These are phyloP conservation scores for Lepidochitona cinerea DNA, from an alignment of 2,888 invertebrate genomes.

Conservation along the genomic window DNA sequence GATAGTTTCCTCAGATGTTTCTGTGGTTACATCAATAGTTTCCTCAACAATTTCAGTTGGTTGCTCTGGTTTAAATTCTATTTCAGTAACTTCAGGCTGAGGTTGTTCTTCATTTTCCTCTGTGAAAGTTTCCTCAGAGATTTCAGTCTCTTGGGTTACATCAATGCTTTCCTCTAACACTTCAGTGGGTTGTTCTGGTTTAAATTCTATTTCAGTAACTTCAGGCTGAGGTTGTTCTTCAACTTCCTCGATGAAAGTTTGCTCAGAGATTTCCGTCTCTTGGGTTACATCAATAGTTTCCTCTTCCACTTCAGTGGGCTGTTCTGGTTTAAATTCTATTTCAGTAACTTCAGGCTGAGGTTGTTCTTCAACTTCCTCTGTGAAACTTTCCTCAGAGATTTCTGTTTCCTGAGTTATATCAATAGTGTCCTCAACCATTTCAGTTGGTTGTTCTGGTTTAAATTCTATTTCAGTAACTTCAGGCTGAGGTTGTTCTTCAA, in stretches of 20 bases:
- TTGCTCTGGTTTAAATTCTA: neutral
- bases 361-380: neutral
- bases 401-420: conserved; percentile 28
- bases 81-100: neutral
- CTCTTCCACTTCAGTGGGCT: neutral
- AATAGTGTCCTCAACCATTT: too few species aligned
- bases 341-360: neutral
- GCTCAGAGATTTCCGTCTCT: too few species aligned
- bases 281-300: neutral
- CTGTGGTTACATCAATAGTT: neutral
- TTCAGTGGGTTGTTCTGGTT: too few species aligned
- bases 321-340: neutral
- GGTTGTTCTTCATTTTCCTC: neutral
- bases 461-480: neutral
- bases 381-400: conserved; percentile 6
- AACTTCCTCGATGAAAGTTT: neutral
- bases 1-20: neutral
- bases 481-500: neutral
- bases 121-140: neutral
- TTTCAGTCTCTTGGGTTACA: too few species aligned
- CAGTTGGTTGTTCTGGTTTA: neutral
- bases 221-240: neutral
- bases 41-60: neutral
- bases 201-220: neutral
- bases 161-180: too few species aligned